Evolutionary conservation across 2,113 vertebrate species (phyloP).

Genomic region (Chaenocephalus aceratus): DNA sequence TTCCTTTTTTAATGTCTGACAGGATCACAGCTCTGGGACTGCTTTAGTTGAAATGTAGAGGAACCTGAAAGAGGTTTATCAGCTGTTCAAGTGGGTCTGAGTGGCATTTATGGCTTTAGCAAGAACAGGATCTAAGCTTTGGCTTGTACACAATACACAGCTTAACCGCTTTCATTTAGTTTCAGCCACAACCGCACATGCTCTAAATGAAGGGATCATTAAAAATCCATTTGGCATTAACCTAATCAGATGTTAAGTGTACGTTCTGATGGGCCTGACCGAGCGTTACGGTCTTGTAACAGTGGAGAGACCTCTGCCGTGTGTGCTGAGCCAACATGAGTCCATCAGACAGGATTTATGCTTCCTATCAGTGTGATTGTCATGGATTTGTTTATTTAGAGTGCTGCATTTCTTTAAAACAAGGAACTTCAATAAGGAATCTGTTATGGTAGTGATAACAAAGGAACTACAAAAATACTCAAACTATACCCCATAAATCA

Average conservation of each 20-base stretch:
- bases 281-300: background rate
- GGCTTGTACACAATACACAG: constrained; percentile 27
- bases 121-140: constrained; percentile 49
- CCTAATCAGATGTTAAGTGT: background rate
- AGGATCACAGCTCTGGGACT: background rate
- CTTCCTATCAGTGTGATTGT: constrained; percentile 50
- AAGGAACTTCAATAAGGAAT: constrained; percentile 23
- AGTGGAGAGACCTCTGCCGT: background rate
- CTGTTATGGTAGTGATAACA: constrained; percentile 48
- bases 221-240: constrained; percentile 32
- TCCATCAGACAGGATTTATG: background rate
- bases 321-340: background rate
- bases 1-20: background rate
- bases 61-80: constrained; percentile 15
- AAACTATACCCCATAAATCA: constrained; percentile 28
- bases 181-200: background rate
- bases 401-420: constrained; percentile 22
- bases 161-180: background rate
- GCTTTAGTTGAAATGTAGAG: constrained; percentile 13
- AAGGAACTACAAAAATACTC: constrained; percentile 44
- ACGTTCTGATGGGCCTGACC: constrained; percentile 9
- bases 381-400: constrained; percentile 26
- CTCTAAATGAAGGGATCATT: background rate
- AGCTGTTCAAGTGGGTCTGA: constrained; percentile 2
- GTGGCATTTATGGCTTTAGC: constrained; percentile 60